phyloP scores from a whole-genome alignment of 2,113 vertebrate genomes.

The Phrynocephalus versicolor region DNA sequence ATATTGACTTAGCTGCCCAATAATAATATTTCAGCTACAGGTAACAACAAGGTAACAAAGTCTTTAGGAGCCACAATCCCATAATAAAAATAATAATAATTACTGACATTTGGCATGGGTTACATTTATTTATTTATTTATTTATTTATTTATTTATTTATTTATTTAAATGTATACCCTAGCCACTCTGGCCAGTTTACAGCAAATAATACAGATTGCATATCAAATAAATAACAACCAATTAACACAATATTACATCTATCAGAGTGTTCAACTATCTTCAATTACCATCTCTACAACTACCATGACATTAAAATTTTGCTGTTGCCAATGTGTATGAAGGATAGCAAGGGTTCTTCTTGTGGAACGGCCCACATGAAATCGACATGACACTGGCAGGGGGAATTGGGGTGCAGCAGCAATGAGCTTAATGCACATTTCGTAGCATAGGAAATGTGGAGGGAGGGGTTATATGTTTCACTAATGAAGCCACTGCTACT shows the following conservation, averaged over 20 bases:
- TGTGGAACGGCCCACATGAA: background rate
- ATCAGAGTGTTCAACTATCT: background rate
- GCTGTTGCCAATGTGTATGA: background rate
- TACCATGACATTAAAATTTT: too few species aligned
- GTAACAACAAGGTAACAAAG: constrained; percentile 49
- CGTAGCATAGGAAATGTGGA: too few species aligned
- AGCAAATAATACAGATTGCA: too few species aligned
- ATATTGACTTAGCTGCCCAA: constrained; percentile 68
- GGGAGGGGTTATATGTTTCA: too few species aligned
- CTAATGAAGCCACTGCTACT: background rate
- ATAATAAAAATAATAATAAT: background rate
- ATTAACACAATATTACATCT: too few species aligned
- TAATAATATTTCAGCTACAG: constrained; percentile 57
- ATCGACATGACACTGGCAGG: background rate
- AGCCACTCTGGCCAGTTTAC: too few species aligned
- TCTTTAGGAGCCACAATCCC: background rate
- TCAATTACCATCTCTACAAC: background rate
- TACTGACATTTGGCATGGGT: background rate
- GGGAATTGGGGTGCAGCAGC: background rate
- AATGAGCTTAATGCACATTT: background rate
- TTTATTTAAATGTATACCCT: too few species aligned
- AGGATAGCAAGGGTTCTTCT: background rate
- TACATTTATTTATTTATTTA: too few species aligned
- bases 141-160: too few species aligned
- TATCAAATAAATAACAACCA: too few species aligned